Evolutionary conservation across 2,113 vertebrate species (phyloP), one percentile per base, ranked within the genome.

Genomic region (Proteles cristata): DNA sequence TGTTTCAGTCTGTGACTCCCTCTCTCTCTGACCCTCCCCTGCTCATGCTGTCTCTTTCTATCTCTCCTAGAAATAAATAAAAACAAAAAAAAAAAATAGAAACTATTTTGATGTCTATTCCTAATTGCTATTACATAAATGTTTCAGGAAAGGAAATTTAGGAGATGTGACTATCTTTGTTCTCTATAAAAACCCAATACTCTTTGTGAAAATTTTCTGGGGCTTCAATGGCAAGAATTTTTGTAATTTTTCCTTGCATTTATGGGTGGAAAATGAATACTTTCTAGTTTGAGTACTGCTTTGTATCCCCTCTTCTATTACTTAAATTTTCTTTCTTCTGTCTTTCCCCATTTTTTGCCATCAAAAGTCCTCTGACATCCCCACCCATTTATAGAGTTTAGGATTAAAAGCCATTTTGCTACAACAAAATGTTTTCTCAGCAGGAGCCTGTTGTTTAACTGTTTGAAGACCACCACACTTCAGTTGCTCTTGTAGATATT

Each of bases 401-500:
- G 15, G 50, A 87, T 94, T 96, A 74, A 96, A 97, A 96, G 7
- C 68, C 65, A 65, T 95, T 97, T 87, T 86, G 39, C 35, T 83
- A 11, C 45, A 65, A 94, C 53, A 96, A 91, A 85, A 94, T 85
- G n/a, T 84, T 97, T 97, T 89, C 48, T 97, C 35, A 55, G 80
- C 4, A 63, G 63, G 65, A 89, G 19, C 23, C 35, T 92, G 23
- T 53, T 76, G 50, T 84, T 94, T 96, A 93, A 95, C 86, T 69
- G 26, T 96, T 97, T 94, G 79, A 94, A 93, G 45, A 94, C 79
- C 33, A 71, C 28, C 5, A 55, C n/a, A 61, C 69, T 31, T 48
- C 35, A 14, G 5, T 65, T 92, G 10, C 10, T 76, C 48, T 92
- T 96, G 92, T 48, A n/a, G 94, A 16, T 33, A 93, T 92, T 96